Evolutionary conservation across 2,888 invertebrate species (phyloP).

Genomic region (Parochlus steinenii): DNA sequence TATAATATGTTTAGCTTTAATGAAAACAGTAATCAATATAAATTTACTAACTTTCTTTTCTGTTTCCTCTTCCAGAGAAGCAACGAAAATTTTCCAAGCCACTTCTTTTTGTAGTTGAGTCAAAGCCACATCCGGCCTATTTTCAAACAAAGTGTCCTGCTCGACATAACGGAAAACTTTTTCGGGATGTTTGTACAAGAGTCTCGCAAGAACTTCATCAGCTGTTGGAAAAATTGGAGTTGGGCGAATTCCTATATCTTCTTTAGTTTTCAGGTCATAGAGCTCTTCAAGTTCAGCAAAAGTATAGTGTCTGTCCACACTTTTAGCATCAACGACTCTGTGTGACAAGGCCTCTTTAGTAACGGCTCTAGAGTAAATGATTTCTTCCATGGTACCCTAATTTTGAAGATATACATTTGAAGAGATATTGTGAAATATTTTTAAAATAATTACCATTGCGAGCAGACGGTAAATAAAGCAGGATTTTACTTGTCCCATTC

Average conservation of each 20-base stretch:
- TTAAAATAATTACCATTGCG: too few relatives aligned
- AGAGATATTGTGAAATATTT: too few relatives aligned
- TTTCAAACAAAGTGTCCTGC: conserved; percentile 51
- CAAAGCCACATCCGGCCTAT: conserved; percentile 59
- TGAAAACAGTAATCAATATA: too few relatives aligned
- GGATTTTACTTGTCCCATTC: conserved; percentile 77
- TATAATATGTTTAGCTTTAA: too few relatives aligned
- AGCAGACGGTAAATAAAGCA: conserved; percentile 82
- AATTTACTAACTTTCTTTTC: too few relatives aligned
- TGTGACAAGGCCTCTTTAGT: conserved; percentile 73
- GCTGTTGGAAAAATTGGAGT: conserved; percentile 46
- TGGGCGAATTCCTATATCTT: conserved; percentile 29
- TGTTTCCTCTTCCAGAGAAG: too few relatives aligned
- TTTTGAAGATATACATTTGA: too few relatives aligned
- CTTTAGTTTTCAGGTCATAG: conserved; percentile 35
- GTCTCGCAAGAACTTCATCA: conserved; percentile 51
- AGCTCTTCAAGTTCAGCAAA: conserved; percentile 12
- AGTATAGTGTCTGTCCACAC: conserved; percentile 69
- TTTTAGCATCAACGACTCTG: conserved; percentile 76
- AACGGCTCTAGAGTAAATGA: conserved; percentile 74
- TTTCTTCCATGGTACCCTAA: conserved; percentile 80
- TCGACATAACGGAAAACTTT: conserved; percentile 47
- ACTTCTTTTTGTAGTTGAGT: conserved; percentile 69
- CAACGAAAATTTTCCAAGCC: too few relatives aligned
- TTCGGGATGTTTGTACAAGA: conserved; percentile 40